Conservation (phyloP, 2,888 invertebrate genomes). For the Laspeyria flexula region DNA sequence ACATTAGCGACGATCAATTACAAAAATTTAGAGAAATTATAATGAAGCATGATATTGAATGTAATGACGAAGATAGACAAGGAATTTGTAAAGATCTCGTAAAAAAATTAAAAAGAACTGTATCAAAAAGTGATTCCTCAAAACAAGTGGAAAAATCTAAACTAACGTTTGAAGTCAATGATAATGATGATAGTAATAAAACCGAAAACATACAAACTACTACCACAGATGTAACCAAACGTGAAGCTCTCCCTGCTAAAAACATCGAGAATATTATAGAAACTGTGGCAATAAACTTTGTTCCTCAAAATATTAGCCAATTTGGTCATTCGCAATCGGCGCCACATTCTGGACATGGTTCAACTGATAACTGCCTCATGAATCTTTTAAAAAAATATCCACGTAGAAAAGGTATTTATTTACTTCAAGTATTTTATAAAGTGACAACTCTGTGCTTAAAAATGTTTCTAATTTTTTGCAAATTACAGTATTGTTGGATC, state of each 20-base stretch:
- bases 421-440: no score
- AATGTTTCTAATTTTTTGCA: not conserved
- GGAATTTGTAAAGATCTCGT: slow-evolving; percentile 68
- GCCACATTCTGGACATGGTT: not conserved
- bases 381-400: slow-evolving; percentile 8
- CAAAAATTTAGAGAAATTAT: slow-evolving; percentile 66
- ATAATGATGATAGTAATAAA: not conserved
- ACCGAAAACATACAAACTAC: not conserved
- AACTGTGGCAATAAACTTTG: not conserved
- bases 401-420: slow-evolving; percentile 7
- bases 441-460: no score
- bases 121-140: slow-evolving; percentile 24
- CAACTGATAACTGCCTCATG: slow-evolving; percentile 2
- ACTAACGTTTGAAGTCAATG: slow-evolving; percentile 14
- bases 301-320: not conserved
- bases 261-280: slow-evolving; percentile 37
- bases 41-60: slow-evolving; percentile 62
- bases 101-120: slow-evolving; percentile 57
- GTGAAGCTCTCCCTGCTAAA: slow-evolving; percentile 46
- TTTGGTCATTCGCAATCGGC: not conserved
- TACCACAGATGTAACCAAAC: slow-evolving; percentile 52
- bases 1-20: slow-evolving; percentile 56
- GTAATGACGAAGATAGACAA: slow-evolving; percentile 59
- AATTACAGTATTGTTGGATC: slow-evolving; percentile 53
- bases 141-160: slow-evolving; percentile 16